These are phyloP conservation scores for Diorhabda carinulata DNA, from an alignment of 1,140 invertebrate species.

Conservation along the genomic window DNA sequence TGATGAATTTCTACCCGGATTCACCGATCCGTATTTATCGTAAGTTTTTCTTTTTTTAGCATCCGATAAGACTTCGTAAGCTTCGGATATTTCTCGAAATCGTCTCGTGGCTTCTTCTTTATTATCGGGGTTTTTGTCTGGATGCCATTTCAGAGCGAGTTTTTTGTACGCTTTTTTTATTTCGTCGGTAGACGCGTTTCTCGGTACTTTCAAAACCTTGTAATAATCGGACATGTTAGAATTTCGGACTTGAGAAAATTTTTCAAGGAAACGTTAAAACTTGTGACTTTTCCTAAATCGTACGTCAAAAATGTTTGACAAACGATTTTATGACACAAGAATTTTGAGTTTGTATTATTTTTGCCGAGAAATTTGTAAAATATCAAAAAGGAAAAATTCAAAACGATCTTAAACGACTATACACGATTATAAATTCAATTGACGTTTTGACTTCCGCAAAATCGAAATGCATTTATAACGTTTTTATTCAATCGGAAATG, in stretches of 20 bases:
- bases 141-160: constrained; percentile 16
- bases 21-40: constrained; percentile 73
- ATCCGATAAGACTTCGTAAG: constrained; percentile 78
- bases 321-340: too few relatives aligned
- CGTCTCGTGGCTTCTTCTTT: constrained; percentile 8
- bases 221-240: constrained; percentile 8
- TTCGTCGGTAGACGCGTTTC: constrained; percentile 9
- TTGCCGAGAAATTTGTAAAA: too few relatives aligned
- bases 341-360: too few relatives aligned
- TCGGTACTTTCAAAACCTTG: constrained; percentile 11
- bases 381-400: too few relatives aligned
- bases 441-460: too few relatives aligned
- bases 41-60: constrained; percentile 66
- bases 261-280: neutral
- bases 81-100: constrained; percentile 70
- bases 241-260: neutral
- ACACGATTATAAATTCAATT: too few relatives aligned
- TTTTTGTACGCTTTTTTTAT: constrained; percentile 12
- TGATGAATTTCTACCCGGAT: constrained; percentile 51
- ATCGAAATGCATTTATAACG: too few relatives aligned
- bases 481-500: too few relatives aligned
- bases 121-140: constrained; percentile 15
- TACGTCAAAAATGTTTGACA: neutral
- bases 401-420: too few relatives aligned
- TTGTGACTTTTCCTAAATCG: neutral